A percentile compares a stretch with the other conserved stretches of the same genome.
phyloP scores from a whole-genome alignment of 2,888 invertebrate genomes.

The Camptogramma bilineatum region DNA sequence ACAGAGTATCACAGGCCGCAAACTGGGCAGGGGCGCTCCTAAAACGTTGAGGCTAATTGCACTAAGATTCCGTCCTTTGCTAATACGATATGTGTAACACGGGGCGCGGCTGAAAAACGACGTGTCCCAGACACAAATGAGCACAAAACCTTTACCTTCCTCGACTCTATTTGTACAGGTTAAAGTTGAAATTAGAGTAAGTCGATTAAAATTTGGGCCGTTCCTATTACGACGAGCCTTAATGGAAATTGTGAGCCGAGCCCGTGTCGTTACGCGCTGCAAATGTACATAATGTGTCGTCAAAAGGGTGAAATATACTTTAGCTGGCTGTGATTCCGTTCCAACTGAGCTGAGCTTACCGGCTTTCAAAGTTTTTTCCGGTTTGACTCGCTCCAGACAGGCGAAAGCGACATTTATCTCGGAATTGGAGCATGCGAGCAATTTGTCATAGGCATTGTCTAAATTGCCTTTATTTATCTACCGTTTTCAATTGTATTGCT shows the following conservation, averaged over 20 bases:
- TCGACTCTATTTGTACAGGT: constrained; percentile 44
- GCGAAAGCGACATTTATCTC: constrained; percentile 50
- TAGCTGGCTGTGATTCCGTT: constrained; percentile 80
- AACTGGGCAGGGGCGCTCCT: constrained; percentile 62
- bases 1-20: constrained; percentile 49
- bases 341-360: constrained; percentile 66
- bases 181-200: constrained; percentile 61
- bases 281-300: constrained; percentile 85
- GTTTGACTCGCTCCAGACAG: constrained; percentile 68
- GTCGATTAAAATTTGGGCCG: constrained; percentile 61
- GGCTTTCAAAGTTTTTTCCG: constrained; percentile 76
- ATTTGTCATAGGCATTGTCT: constrained; percentile 32
- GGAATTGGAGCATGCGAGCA: constrained; percentile 39
- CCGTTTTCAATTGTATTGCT: constrained; percentile 18
- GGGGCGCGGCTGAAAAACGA: constrained; percentile 65
- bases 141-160: constrained; percentile 40
- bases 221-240: constrained; percentile 66
- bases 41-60: constrained; percentile 82
- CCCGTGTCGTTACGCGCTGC: constrained; percentile 83
- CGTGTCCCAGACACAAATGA: constrained; percentile 59
- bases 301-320: constrained; percentile 85
- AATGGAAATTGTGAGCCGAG: constrained; percentile 84
- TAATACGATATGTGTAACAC: constrained; percentile 84
- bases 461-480: constrained; percentile 26
- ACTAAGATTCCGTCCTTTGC: constrained; percentile 83